These are phyloP conservation scores for Delichon dasypus DNA, from an alignment of 2,797 vertebrate genomes.

Conservation along the genomic window DNA sequence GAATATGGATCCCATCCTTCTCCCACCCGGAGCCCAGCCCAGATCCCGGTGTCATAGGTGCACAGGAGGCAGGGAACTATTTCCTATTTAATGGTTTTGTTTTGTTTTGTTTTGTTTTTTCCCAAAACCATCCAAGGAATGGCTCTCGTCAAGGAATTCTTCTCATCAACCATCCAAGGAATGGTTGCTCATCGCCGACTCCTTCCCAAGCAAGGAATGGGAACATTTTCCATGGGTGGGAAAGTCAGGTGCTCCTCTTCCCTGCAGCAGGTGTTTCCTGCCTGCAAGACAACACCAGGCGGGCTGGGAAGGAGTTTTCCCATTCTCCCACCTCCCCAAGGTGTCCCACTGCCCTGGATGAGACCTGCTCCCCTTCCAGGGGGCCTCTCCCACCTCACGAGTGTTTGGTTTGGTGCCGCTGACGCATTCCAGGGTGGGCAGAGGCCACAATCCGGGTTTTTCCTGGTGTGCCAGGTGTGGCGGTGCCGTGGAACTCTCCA, in stretches of 20 bases:
- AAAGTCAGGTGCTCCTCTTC: background rate
- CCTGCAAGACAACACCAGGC: accelerated
- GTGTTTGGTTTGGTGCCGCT: background rate
- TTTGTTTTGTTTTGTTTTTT: background rate
- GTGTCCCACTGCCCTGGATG: accelerated
- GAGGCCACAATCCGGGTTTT: background rate
- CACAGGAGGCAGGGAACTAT: background rate
- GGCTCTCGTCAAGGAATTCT: accelerated
- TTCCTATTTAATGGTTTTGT: background rate
- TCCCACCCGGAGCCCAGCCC: accelerated
- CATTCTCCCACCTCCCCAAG: accelerated
- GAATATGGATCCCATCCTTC: background rate
- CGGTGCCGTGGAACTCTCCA: background rate
- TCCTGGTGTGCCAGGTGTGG: background rate
- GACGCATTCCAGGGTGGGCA: accelerated
- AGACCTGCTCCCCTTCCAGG: accelerated
- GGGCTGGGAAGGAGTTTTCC: background rate
- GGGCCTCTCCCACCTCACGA: background rate
- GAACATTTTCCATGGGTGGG: no score
- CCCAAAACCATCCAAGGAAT: background rate
- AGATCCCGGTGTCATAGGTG: accelerated
- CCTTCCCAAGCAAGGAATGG: accelerated
- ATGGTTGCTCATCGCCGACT: accelerated
- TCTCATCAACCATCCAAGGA: background rate
- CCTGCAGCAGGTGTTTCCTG: background rate